Conservation (phyloP, 2,113 vertebrate species). For the Eidolon helvum region DNA sequence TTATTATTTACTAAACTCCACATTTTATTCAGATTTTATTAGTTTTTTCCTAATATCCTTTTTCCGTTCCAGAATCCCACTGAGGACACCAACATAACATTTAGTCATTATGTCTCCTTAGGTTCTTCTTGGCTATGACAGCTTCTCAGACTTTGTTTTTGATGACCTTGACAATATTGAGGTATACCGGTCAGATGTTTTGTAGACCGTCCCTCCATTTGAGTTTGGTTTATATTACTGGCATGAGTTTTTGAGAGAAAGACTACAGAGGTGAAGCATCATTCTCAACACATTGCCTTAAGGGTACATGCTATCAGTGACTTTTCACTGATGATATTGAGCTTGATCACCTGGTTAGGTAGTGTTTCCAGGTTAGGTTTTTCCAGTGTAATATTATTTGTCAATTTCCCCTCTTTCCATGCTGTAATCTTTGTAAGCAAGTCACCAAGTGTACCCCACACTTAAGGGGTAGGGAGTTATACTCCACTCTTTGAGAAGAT, state of each 20-base stretch:
- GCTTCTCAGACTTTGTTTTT: background rate
- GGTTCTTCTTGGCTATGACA: background rate
- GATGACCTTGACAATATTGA: background rate
- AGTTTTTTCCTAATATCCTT: background rate
- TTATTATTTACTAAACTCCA: background rate
- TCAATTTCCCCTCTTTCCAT: background rate
- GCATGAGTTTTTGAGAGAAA: background rate
- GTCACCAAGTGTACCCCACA: background rate
- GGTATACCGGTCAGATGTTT: background rate
- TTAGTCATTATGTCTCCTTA: background rate
- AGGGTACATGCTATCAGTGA: background rate
- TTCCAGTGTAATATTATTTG: background rate
- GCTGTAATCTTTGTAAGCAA: background rate
- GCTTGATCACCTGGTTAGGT: background rate
- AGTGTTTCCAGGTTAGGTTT: background rate
- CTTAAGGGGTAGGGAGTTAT: background rate
- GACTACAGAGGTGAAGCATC: background rate
- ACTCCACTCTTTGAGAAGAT: background rate
- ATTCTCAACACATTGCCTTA: background rate
- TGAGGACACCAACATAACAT: background rate
- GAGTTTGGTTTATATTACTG: background rate
- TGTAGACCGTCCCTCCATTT: background rate
- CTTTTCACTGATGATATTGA: background rate
- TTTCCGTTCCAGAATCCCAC: background rate
- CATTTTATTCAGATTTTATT: background rate